Base-by-base conservation (phyloP, 2,113 vertebrate species). In the Lipophrys pholis region DNA sequence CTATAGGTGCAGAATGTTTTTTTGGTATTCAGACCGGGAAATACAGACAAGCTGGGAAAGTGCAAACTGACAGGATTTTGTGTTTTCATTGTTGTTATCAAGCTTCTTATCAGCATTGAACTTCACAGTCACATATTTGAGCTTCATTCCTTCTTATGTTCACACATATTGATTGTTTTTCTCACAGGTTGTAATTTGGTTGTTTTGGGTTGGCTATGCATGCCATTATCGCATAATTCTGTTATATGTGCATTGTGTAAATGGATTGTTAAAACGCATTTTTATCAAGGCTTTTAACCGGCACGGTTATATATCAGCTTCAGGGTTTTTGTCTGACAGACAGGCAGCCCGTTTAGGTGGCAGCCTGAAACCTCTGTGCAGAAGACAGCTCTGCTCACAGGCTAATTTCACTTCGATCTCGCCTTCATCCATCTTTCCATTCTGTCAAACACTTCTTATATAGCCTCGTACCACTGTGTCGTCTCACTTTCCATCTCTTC, bases 361-460 rank as follows among this genome's bases (percentile, higher is more conserved):
- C 62, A 71, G 64, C 52, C 73, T 56, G 61, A 81, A 76, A 50
- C 65, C 57, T 77, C 76, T 67, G 46, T 50, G 30, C 41, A 76
- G 60, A 39, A 74, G 74, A 80, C 76, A 45, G 68, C 55, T 83
- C 74, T 66, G 65, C 63, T 70, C 65, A 42, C 76, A 53, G 64
- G 66, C 69, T 83, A 82, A 89, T 88, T 81, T 81, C 73, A 69
- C 60, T 70, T 82, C 78, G 9, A 78, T 84, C 67, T 72, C 12
- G 0, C 67, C 58, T 61, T 70, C 73, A 85, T 80, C 69, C 60
- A 61, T 77, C 85, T 80, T 82, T 85, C 62, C 70, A 62, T 82
- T 87, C 80, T 84, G 73, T 89, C 79, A 82, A 73, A 80, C 77
- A 73, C 73, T 68, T 87, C 55, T 69, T 63, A 70, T 69, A 68